Evolutionary conservation across 2,888 invertebrate genomes (phyloP), one percentile per base, ranked within the genome.

Genomic region (Hyposoter dolosus): DNA sequence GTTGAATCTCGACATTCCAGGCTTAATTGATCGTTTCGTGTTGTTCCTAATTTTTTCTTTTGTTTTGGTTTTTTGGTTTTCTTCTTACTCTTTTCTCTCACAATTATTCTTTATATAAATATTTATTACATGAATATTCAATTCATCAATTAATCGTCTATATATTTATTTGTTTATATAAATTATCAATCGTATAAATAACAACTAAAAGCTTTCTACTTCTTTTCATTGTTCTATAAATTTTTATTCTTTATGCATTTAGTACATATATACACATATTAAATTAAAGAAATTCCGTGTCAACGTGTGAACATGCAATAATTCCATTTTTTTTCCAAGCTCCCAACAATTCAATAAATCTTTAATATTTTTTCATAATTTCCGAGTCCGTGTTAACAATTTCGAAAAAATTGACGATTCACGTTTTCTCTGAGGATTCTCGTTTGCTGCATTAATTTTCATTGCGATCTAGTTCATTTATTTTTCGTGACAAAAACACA

Each of bases 1-100:
- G 65, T 75, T 65, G 10, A 32, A 35, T 23, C 74, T 74, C 77
- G 45, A 80, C 71, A 43, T 43, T 71, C 71, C 83, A 72, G 76
- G 79, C 50, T 78, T 84, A 85, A 83, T 83, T 83, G 81, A 81
- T 81, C 80, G 43, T 53, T 68, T 78, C 47, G 10, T 50, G 60
- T 28, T 60, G 28, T 5, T 60, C 6, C 6, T 28, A 40, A 35
- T 35, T 35, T 35, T 40, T 40, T 2, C 4, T 35, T 35, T 35
- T 35, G 2, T 35, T 0, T 40, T 40, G 9, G 5, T 40, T 40
- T 40, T 10, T 7, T 4, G 35, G 0, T 35, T 35, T 23, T 4
- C 23, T 28, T 23, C 23, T 12, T 23, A 10, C 19, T 4, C n/a
- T n/a, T n/a, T 50, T 23, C 17, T 72, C 19, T 68, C 10, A 35